These are phyloP conservation scores for Glaucidium brasilianum DNA, from an alignment of 2,113 vertebrate species.

Conservation along the genomic window DNA sequence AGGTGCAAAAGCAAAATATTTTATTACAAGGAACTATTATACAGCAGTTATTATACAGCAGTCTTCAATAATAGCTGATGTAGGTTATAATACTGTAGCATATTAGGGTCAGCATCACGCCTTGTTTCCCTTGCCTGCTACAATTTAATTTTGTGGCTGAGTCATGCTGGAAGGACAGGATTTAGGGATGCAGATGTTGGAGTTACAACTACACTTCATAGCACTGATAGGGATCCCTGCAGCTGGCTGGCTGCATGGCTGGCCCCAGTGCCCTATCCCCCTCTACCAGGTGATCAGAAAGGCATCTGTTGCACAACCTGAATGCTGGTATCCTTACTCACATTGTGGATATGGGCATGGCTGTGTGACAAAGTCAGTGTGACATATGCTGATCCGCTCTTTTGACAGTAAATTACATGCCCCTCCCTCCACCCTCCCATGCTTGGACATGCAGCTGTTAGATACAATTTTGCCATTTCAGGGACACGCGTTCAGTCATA, in stretches of 20 bases:
- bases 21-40: neutral
- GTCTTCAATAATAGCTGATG: neutral
- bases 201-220: neutral
- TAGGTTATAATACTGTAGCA: neutral
- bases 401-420: neutral
- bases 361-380: neutral
- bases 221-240: neutral
- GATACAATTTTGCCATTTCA: neutral
- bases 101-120: neutral
- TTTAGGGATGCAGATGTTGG: neutral
- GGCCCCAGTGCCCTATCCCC: neutral
- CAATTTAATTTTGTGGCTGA: neutral
- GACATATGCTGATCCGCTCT: neutral
- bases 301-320: neutral
- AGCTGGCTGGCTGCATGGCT: neutral
- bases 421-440: neutral
- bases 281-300: neutral
- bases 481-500: accelerated
- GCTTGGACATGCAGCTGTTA: neutral
- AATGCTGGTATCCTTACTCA: neutral
- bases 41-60: neutral
- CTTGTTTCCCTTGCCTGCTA: neutral
- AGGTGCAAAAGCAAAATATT: neutral
- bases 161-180: neutral
- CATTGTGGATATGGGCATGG: neutral